These are phyloP conservation scores for Brachylomia viminalis DNA, from an alignment of 2,888 invertebrate species.

Conservation along the genomic window DNA sequence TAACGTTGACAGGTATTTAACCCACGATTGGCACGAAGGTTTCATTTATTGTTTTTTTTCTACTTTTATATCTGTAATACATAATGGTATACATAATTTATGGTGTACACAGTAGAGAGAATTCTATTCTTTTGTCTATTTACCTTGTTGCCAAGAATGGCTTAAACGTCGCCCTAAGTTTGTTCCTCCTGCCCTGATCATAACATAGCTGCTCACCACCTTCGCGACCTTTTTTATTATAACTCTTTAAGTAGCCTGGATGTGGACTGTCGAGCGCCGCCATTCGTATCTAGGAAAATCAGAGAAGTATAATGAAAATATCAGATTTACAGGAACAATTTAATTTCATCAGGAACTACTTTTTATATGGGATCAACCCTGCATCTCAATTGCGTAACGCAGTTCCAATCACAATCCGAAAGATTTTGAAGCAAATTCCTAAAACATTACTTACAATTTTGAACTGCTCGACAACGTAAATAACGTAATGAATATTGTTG, in stretches of 20 bases:
- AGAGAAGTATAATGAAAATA: not conserved
- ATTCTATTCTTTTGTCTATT: slow-evolving; percentile 13
- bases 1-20: not conserved
- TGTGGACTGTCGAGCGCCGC: slow-evolving; percentile 81
- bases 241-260: slow-evolving; percentile 75
- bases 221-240: slow-evolving; percentile 66
- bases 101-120: not conserved
- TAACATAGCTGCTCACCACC: slow-evolving; percentile 78
- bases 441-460: not conserved
- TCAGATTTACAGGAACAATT: not conserved
- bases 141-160: slow-evolving; percentile 81
- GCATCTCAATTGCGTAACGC: not conserved
- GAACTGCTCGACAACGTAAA: not conserved
- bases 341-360: not conserved
- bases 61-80: not conserved
- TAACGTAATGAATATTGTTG: not conserved
- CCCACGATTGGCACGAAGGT: not conserved
- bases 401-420: not conserved
- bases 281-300: slow-evolving; percentile 78
- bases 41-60: too few species aligned
- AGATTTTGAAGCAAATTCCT: not conserved
- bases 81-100: not conserved
- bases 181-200: slow-evolving; percentile 68
- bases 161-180: slow-evolving; percentile 72
- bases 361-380: not conserved